A percentile compares a stretch with the other conserved stretches of the same genome.
Conservation (phyloP, 2,113 vertebrate species). For the Ranitomeya imitator region DNA sequence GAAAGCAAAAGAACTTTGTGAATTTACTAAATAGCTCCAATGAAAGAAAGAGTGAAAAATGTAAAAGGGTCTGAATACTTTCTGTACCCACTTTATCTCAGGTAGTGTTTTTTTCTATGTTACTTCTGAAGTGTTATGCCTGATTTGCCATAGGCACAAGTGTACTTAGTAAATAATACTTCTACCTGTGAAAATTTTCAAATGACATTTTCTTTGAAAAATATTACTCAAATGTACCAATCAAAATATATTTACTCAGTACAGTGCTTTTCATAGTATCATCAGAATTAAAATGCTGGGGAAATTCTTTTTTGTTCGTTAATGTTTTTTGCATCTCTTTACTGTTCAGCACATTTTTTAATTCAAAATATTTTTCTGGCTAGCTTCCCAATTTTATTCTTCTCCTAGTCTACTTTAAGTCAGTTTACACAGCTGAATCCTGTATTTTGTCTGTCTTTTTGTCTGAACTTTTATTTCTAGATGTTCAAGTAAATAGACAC, state of each 20-base stretch:
- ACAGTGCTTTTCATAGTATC: background rate
- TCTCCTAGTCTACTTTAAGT: background rate
- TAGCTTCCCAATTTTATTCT: background rate
- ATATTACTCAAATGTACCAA: background rate
- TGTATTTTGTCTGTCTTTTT: conserved; percentile 2
- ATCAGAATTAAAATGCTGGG: background rate
- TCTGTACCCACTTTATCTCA: no score
- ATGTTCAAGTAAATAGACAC: conserved; percentile 34
- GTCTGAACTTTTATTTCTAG: background rate
- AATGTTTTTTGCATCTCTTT: background rate
- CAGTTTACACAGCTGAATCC: background rate
- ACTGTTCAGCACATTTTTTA: background rate
- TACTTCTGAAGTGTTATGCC: no score
- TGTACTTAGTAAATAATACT: background rate
- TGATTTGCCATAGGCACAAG: no score
- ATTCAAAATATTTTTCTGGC: background rate
- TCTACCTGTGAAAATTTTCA: background rate
- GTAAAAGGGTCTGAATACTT: no score
- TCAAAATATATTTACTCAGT: background rate
- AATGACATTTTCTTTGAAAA: background rate
- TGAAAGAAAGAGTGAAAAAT: no score
- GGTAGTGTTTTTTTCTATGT: no score
- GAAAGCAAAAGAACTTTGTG: no score
- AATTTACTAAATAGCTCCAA: no score
- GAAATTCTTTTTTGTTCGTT: background rate